These are phyloP conservation scores for Xestia sexstrigata DNA, from an alignment of 2,888 invertebrate species.

Conservation along the genomic window DNA sequence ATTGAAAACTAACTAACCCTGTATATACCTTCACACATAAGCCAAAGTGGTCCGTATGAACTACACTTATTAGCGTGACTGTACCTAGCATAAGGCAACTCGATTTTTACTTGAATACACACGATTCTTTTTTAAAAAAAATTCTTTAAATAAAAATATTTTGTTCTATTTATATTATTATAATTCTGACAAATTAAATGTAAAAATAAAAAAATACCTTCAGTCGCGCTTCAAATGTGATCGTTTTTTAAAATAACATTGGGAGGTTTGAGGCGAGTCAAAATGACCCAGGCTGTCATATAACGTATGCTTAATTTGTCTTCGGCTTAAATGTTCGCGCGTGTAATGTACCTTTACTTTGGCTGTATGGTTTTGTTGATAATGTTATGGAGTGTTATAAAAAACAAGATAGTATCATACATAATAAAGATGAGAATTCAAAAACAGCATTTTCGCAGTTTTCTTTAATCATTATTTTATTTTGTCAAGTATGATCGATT, in stretches of 20 bases:
- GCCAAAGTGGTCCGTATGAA: background rate
- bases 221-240: slow-evolving; percentile 19
- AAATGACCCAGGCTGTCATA: slow-evolving; percentile 28
- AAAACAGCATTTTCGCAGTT: slow-evolving; percentile 76
- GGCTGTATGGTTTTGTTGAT: slow-evolving; percentile 84
- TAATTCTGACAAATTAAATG: background rate
- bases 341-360: slow-evolving; percentile 75
- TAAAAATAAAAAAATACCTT: slow-evolving; percentile 20
- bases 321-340: slow-evolving; percentile 69
- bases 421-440: slow-evolving; percentile 84
- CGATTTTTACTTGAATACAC: slow-evolving; percentile 2
- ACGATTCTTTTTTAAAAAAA: slow-evolving; percentile 7
- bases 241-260: slow-evolving; percentile 23
- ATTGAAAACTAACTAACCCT: too few relatives aligned
- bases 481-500: background rate
- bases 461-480: slow-evolving; percentile 53
- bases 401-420: slow-evolving; percentile 76
- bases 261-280: slow-evolving; percentile 6
- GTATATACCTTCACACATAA: background rate
- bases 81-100: slow-evolving; percentile 7
- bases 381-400: slow-evolving; percentile 87
- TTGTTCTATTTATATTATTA: background rate
- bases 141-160: slow-evolving; percentile 5
- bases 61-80: slow-evolving; percentile 2
- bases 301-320: slow-evolving; percentile 65